Conservation (phyloP, 2,113 vertebrate species). For the Sciurus niger region DNA sequence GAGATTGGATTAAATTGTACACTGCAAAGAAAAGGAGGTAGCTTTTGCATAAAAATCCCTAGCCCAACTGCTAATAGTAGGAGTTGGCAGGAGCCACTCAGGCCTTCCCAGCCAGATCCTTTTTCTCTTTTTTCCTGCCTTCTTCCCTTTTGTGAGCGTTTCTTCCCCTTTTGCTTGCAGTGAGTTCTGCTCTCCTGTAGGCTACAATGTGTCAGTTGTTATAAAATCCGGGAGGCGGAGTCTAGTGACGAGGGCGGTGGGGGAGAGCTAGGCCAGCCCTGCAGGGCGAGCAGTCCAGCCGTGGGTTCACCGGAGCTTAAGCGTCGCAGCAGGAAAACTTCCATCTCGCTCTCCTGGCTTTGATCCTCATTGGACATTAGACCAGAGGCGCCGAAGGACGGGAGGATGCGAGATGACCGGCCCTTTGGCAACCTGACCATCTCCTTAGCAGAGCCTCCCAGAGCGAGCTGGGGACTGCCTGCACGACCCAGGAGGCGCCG, state of each 20-base stretch:
- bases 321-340: conserved; percentile 69
- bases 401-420: conserved; percentile 80
- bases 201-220: conserved; percentile 87
- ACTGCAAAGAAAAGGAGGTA: conserved; percentile 4
- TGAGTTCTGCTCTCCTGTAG: conserved; percentile 81
- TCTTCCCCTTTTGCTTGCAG: conserved; percentile 77
- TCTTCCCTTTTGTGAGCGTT: conserved; percentile 72
- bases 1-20: conserved; percentile 53
- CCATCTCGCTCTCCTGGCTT: conserved; percentile 41
- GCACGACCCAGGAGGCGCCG: conserved; percentile 83
- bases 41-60: conserved; percentile 44
- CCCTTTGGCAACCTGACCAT: conserved; percentile 83
- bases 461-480: conserved; percentile 79
- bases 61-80: not conserved
- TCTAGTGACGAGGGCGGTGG: conserved; percentile 81
- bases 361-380: conserved; percentile 63
- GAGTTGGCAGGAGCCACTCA: conserved; percentile 37
- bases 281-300: conserved; percentile 86
- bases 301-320: conserved; percentile 46
- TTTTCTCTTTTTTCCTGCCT: conserved; percentile 47
- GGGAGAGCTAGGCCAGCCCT: conserved; percentile 86
- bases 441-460: conserved; percentile 80
- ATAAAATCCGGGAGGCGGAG: conserved; percentile 89
- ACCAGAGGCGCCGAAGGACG: conserved; percentile 71
- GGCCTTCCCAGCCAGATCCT: conserved; percentile 9